Percentiles rank a stretch among this genome's conserved stretches.
These are phyloP conservation scores for Orientallactaga bullata DNA, from an alignment of 2,113 vertebrate genomes.

Conservation along the genomic window DNA sequence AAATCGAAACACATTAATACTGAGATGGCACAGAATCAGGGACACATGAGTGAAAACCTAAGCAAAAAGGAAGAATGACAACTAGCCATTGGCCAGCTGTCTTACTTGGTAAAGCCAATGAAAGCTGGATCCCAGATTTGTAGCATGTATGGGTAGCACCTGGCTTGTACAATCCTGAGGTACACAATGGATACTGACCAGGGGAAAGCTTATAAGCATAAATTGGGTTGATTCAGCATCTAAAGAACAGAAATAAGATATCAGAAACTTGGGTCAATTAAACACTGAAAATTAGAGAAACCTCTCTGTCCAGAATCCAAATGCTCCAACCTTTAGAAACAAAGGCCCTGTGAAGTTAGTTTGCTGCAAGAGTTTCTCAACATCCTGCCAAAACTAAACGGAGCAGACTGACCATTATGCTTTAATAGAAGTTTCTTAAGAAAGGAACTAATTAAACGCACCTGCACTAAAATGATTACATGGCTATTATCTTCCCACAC, in stretches of 20 bases:
- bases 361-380: conserved; percentile 67
- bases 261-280: neutral
- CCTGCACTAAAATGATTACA: conserved; percentile 77
- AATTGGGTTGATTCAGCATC: neutral
- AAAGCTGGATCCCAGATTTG: neutral
- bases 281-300: neutral
- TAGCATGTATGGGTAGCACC: fast-evolving
- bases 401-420: conserved; percentile 39
- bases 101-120: neutral
- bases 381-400: conserved; percentile 65
- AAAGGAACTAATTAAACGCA: conserved; percentile 76
- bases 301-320: neutral
- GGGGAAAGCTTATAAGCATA: neutral
- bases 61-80: neutral
- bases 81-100: neutral
- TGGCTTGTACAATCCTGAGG: fast-evolving
- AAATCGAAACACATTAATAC: neutral
- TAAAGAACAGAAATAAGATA: conserved; percentile 23
- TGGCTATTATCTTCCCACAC: conserved; percentile 73
- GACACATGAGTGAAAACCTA: neutral
- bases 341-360: conserved; percentile 25
- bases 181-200: neutral
- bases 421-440: conserved; percentile 55
- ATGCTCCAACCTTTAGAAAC: neutral
- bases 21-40: neutral